Percentiles rank a stretch among this genome's conserved stretches.
Conservation (phyloP, 2,113 vertebrate species). For the Sapayoa aenigma region DNA sequence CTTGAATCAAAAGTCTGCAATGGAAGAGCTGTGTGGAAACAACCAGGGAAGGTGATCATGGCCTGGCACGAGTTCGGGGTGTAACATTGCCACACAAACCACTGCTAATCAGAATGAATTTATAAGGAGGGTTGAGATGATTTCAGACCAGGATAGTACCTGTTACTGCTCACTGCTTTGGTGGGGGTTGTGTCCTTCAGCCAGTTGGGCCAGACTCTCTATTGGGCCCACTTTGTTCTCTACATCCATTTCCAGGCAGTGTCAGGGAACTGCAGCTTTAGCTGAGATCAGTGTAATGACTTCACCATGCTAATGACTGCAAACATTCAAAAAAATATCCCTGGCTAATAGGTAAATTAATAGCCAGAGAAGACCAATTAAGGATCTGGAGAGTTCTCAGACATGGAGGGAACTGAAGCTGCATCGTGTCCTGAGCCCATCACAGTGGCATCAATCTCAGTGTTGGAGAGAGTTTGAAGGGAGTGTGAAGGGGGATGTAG, state of each 20-base stretch:
- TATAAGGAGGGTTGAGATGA: background rate
- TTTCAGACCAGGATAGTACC: background rate
- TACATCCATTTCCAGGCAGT: background rate
- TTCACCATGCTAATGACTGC: accelerated
- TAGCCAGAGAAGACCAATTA: background rate
- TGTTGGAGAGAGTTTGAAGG: background rate
- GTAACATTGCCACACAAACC: accelerated
- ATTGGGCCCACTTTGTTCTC: background rate
- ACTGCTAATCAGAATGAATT: background rate
- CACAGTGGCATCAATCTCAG: accelerated
- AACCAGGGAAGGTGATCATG: accelerated
- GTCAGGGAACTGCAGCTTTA: background rate
- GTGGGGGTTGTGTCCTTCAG: background rate
- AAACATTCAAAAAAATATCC: background rate
- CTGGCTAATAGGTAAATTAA: background rate
- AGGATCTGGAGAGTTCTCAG: background rate
- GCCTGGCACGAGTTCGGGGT: accelerated
- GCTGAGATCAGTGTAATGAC: background rate
- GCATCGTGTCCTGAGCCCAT: background rate
- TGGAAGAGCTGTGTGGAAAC: background rate
- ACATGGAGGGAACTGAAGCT: background rate
- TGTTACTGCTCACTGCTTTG: background rate
- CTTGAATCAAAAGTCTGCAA: background rate
- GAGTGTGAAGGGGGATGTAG: background rate
- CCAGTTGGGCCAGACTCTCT: accelerated